Evolutionary conservation across 1,140 invertebrate genomes (phyloP), one percentile per base, ranked within the genome.

Genomic region (Mercenaria mercenaria): DNA sequence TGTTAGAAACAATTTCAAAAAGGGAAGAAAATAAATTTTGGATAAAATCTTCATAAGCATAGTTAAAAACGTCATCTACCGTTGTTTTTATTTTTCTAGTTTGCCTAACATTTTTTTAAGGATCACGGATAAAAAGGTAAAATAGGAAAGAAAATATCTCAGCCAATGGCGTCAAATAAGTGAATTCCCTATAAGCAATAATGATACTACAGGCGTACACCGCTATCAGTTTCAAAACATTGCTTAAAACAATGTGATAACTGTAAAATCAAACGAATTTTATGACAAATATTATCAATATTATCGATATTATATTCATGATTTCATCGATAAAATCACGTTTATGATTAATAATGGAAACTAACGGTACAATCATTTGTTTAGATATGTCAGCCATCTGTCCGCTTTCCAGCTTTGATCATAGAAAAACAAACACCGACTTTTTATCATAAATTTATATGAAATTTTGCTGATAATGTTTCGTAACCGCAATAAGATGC

Each of bases 301-400:
- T 72, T 39, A 47, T 47, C 43, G 6, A 6, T 47, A 47, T 47
- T 47, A 47, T 47, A 72, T 72, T 23, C 32, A 72, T 72, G 67
- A 72, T 20, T 77, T 50, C 41, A 50, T 77, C 41, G 26, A 47
- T 50, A 32, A 77, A 50, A 50, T 77, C 74, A 77, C 23, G 47
- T 77, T 77, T 77, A 77, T 77, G 74, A 77, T 47, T 77, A 26
- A 34, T 79, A 56, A 79, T 52, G 50, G 56, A 79, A 52, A 79
- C 34, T 76, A 76, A 37, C 72, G 72, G 72, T 29, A 50, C 43
- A 20, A 15, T 52, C 29, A 37, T 15, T 39, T 1, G 23, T 2
- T 15, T 72, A 72, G 50, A 56, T 79, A 52, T 29, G 29, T 11
- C 3, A 10, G n/a, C 76, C 76, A 79, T 79, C 76, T 79, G 76